Evolutionary conservation across 2,888 invertebrate species (phyloP), one percentile per base, ranked within the genome.

Genomic region (Xestia sexstrigata): DNA sequence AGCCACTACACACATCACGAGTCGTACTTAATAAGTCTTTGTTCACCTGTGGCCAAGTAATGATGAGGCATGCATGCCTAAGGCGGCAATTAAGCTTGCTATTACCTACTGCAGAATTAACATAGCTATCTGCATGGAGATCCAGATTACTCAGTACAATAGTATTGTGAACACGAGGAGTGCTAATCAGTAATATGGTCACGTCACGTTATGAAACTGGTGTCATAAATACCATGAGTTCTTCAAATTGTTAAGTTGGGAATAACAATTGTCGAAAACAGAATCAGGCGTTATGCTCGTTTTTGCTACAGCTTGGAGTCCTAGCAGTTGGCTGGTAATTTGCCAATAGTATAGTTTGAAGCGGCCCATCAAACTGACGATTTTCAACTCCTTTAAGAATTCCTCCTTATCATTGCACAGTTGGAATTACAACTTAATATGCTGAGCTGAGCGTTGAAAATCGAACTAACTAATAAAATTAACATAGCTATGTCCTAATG

Each of bases 11-110:
- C 58, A 73, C 70, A 63, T 81, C 83, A 83, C 69, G 75, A 82
- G 76, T 83, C 49, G 58, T 62, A 67, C 30, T 79, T 84, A 82
- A 80, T 84, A 74, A 83, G 80, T 76, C 88, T 89, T 91, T 90
- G 91, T 92, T 87, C 86, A 88, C 83, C 83, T 74, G 62, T 82
- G 74, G 13, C 69, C 69, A 82, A 83, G 82, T 87, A 85, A 89
- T 79, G 85, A 87, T 83, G 85, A 88, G 84, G 85, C 89, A 88
- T 87, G 85, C 89, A 88, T 87, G 15, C 60, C 49, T 79, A 87
- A 93, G 91, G 92, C 92, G 92, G 91, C 88, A 92, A 95, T 95
- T 93, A 94, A 84, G 78, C 74, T 71, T 78, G 82, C 88, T 70
- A 88, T 86, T 82, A n/a, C n/a, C n/a, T n/a, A 85, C 79, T 78